Conservation (phyloP, 2,113 vertebrate genomes). For the Mobula hypostoma region DNA sequence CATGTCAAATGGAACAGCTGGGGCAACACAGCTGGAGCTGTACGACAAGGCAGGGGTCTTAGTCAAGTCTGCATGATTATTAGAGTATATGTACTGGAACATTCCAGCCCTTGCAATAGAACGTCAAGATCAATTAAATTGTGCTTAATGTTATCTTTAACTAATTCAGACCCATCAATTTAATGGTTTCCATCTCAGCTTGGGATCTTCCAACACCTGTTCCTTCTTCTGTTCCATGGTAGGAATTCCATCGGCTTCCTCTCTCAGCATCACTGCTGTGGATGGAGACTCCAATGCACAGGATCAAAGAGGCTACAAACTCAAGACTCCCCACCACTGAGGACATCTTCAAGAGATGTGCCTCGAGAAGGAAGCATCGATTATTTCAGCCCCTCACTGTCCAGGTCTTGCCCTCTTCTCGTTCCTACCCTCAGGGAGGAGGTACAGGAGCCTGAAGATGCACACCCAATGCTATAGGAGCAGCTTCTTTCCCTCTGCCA, state of each 20-base stretch:
- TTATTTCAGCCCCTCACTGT: no score
- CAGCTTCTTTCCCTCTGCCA: no score
- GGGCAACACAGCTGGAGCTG: background rate
- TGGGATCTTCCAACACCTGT: background rate
- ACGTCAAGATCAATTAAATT: background rate
- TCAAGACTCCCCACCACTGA: no score
- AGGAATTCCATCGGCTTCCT: background rate
- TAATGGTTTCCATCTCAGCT: background rate
- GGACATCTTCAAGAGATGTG: no score
- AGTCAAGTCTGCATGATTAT: background rate
- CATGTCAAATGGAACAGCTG: slow-evolving; percentile 11
- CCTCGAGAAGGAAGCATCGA: no score
- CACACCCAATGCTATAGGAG: no score
- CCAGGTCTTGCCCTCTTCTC: no score
- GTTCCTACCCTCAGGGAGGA: no score
- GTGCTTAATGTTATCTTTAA: background rate
- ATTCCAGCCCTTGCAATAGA: background rate
- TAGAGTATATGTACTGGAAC: background rate
- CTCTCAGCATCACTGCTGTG: no score
- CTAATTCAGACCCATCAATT: background rate
- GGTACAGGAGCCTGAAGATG: no score
- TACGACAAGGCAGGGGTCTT: background rate
- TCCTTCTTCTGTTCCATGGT: background rate
- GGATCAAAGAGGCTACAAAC: no score
- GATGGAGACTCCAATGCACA: no score